Evolutionary conservation across 2,113 vertebrate genomes (phyloP), one percentile per base, ranked within the genome.

Genomic region (Willisornis vidua): DNA sequence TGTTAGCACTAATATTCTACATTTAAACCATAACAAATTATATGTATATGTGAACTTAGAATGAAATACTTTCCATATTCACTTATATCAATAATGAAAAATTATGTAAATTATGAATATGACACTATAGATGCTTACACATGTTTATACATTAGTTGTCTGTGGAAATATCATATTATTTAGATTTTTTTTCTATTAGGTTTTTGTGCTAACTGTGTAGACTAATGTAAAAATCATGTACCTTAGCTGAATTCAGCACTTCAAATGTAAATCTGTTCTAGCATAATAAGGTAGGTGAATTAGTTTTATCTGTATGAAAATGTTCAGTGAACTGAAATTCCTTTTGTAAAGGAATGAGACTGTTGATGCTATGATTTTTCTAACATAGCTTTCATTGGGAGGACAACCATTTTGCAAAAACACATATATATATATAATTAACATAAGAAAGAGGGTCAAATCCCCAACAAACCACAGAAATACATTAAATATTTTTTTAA

Each of bases 231-330:
- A 96, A 96, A 58, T 83, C 46, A 77, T 72, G 83, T 87, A 85
- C 54, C 83, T 93, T 95, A 95, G 80, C 83, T 94, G 65, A 81
- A 84, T 63, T 91, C 87, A 84, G 75, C 74, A 95, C 91, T 94
- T 96, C 85, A 88, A 94, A 92, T 63, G 85, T 76, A 84, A 84
- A 90, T 94, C 85, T 96, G 80, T 88, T 96, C 83, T 67, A 74
- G 80, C 52, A 54, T 84, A 83, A 83, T 91, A 91, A 90, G 61
- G 58, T n/a, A 72, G 72, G 65, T 61, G 57, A 96, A 95, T 97
- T 90, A 92, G 57, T 78, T 82, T 96, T 96, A 80, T 95, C 66
- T 72, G 76, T 90, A 81, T 70, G 63, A 70, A 95, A 93, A 85
- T 76, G 68, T 49, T 63, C 73, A 89, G 54, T 37, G 49, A 85